phyloP scores from a whole-genome alignment of 2,797 vertebrate genomes.

The Pitangus sulphuratus region DNA sequence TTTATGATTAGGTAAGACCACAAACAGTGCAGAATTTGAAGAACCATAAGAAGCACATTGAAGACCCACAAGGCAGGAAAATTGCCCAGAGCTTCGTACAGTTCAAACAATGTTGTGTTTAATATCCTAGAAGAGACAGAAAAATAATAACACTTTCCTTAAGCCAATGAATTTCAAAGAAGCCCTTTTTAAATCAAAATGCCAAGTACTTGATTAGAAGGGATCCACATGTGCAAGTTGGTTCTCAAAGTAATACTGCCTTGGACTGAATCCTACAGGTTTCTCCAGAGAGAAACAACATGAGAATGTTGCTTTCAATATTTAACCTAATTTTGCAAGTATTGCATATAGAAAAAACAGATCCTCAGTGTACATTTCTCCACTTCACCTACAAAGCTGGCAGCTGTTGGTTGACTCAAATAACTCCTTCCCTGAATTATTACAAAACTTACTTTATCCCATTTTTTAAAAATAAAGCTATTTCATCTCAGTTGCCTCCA shows the following conservation, averaged over 20 bases:
- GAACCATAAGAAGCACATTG: constrained; percentile 87
- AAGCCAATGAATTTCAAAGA: background rate
- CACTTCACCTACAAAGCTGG: background rate
- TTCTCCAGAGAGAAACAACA: background rate
- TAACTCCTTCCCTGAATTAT: background rate
- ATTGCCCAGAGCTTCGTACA: constrained; percentile 94
- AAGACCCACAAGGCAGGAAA: constrained; percentile 97
- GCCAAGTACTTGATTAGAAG: background rate
- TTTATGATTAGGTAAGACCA: constrained; percentile 97
- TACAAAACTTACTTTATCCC: background rate
- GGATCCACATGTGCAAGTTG: background rate
- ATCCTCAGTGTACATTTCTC: background rate
- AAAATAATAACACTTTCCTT: background rate
- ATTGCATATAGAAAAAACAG: background rate
- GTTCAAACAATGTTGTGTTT: constrained; percentile 93
- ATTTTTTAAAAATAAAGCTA: background rate
- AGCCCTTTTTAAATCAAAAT: background rate
- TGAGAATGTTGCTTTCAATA: background rate
- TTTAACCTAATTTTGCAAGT: background rate
- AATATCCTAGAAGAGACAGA: constrained; percentile 86
- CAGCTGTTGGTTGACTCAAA: background rate
- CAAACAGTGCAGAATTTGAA: constrained; percentile 92
- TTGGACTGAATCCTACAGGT: background rate
- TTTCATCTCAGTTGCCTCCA: background rate
- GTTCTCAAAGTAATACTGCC: background rate